phyloP scores from a whole-genome alignment of 2,888 invertebrate species.

The Apamea monoglypha region DNA sequence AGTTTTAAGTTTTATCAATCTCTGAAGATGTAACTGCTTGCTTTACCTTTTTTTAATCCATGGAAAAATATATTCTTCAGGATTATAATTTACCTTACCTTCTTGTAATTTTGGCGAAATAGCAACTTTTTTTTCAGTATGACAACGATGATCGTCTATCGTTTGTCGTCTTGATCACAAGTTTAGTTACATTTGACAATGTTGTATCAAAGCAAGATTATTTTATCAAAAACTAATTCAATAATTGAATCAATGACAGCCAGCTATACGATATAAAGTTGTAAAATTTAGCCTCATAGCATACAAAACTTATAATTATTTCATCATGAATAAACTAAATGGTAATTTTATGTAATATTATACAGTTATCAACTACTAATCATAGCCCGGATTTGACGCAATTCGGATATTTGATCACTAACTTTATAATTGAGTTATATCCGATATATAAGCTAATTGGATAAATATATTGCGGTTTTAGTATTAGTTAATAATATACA shows the following conservation, averaged over 20 bases:
- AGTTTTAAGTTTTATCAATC: neutral
- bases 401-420: slow-evolving; percentile 39
- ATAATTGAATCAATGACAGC: neutral
- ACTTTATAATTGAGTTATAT: slow-evolving; percentile 41
- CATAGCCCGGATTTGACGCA: slow-evolving; percentile 19
- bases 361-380: slow-evolving; percentile 29
- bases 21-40: neutral
- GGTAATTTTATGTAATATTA: slow-evolving; percentile 29
- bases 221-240: neutral
- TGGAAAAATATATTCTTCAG: neutral
- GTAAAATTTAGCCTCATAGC: neutral
- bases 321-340: slow-evolving; percentile 2
- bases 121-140: neutral
- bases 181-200: neutral
- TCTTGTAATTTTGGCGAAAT: neutral
- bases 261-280: neutral
- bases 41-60: neutral
- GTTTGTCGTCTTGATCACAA: neutral
- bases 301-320: neutral
- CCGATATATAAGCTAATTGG: slow-evolving; percentile 30
- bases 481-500: neutral
- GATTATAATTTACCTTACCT: neutral
- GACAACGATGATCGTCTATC: neutral
- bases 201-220: neutral
- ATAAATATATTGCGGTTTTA: slow-evolving; percentile 18